Base-by-base conservation (phyloP, 2,797 vertebrate species). In the Amniataba percoides region DNA sequence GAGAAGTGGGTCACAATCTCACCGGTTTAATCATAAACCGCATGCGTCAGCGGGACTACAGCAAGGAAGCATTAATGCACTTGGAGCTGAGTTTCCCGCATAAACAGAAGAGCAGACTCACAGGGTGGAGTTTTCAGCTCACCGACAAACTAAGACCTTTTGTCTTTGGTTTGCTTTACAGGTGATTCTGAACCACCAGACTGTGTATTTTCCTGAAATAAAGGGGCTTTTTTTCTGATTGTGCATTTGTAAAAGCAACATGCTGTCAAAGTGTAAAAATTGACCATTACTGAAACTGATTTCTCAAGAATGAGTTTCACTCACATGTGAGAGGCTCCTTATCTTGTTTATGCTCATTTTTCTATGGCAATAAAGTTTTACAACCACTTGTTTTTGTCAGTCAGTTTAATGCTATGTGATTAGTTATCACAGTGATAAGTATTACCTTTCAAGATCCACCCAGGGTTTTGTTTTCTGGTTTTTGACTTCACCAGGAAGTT, bases 341-440 rank as follows among this genome's bases (percentile, higher is more conserved):
- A 51, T 61, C 51, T 52, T 14, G 45, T 67, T 61, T 56, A 1
- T 40, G 21, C 46, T 67, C 14, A 7, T 75, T 75, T 86, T 78
- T 84, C 23, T 78, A 59, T 9, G 0, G 31, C 46, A 87, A 91
- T 91, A 90, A 89, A 90, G 16, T 64, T 91, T 89, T 90, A 81
- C 74, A 73, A 39, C 16, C 40, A 19, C 12, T 71, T 74, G 3
- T 51, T 53, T 52, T 66, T 56, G 5, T 27, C 5, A 2, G 2
- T 36, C 55, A 19, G 2, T 58, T 74, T 57, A 5, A 23, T 7
- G 25, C 12, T 27, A 0, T 40, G 1, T 25, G 6, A 59, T 65
- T 46, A 23, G 1, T 68, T n/a, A 27, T 5, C 21, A 48, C 1
- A 5, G 15, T 21, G 1, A 0, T 27, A 19, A 59, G 27, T 2